Evolutionary conservation across 2,797 vertebrate genomes (phyloP).

Genomic region (Dendrocincla tyrannina): DNA sequence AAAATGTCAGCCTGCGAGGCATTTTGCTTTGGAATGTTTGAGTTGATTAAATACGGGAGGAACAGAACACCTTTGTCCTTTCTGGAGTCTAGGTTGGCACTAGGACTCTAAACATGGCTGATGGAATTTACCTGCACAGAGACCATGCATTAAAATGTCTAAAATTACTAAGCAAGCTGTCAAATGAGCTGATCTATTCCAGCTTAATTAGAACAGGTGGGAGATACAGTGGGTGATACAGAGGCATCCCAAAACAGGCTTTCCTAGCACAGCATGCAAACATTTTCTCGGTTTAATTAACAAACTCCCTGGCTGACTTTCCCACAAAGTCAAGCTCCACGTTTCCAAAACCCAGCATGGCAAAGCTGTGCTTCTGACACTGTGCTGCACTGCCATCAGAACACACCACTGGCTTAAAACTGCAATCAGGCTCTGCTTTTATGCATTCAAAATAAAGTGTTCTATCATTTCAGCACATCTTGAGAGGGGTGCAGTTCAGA

Average conservation of each 20-base stretch:
- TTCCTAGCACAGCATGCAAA: neutral
- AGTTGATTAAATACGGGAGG: neutral
- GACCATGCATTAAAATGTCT: neutral
- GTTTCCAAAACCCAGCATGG: neutral
- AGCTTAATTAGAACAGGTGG: neutral
- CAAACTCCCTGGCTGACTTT: neutral
- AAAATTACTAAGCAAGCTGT: neutral
- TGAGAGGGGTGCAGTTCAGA: neutral
- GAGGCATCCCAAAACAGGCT: neutral
- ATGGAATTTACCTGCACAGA: neutral
- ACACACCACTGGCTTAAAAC: neutral
- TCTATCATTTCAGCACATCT: neutral
- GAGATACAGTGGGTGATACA: neutral
- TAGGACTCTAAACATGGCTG: neutral
- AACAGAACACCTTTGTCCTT: neutral
- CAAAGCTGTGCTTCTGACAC: neutral
- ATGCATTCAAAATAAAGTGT: neutral
- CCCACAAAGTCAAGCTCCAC: neutral
- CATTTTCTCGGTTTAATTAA: neutral
- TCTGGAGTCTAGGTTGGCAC: neutral
- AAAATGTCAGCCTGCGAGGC: neutral
- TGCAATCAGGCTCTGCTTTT: neutral
- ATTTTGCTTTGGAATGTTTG: neutral
- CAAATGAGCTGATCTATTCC: neutral
- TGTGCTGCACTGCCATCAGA: neutral